phyloP scores from a whole-genome alignment of 2,113 vertebrate genomes.

The Pangasianodon gigas region DNA sequence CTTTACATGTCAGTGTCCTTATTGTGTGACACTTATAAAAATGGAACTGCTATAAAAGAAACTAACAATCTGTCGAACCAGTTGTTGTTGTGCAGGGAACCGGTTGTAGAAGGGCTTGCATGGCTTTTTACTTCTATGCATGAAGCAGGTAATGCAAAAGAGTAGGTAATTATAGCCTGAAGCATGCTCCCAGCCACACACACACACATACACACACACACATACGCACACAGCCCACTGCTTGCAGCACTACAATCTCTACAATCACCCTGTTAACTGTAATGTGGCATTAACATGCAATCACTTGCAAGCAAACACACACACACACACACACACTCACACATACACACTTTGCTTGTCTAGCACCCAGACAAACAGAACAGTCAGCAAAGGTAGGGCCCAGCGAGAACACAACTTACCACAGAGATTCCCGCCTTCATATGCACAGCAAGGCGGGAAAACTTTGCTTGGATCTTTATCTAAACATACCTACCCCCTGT shows the following conservation, averaged over 20 bases:
- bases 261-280: constrained; percentile 28
- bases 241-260: constrained; percentile 31
- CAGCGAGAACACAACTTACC: neutral
- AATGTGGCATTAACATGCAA: constrained; percentile 48
- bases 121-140: constrained; percentile 35
- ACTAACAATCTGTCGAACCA: neutral
- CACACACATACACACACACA: constrained; percentile 33
- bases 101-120: constrained; percentile 30
- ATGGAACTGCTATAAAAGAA: neutral
- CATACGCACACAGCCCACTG: constrained; percentile 24
- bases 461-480: neutral
- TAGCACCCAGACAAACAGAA: constrained; percentile 9
- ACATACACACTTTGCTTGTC: constrained; percentile 19
- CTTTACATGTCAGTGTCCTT: constrained; percentile 5
- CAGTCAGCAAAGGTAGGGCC: neutral
- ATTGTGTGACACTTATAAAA: constrained; percentile 17
- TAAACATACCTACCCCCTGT: neutral
- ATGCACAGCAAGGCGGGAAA: neutral
- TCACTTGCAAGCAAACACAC: constrained; percentile 6
- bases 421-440: neutral
- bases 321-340: constrained; percentile 35
- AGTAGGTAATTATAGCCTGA: constrained; percentile 50
- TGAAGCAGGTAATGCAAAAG: constrained; percentile 46
- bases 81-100: constrained; percentile 19
- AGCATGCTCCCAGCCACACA: constrained; percentile 23